These are phyloP conservation scores for Acleris sparsana DNA, from an alignment of 2,888 invertebrate genomes.

Conservation along the genomic window DNA sequence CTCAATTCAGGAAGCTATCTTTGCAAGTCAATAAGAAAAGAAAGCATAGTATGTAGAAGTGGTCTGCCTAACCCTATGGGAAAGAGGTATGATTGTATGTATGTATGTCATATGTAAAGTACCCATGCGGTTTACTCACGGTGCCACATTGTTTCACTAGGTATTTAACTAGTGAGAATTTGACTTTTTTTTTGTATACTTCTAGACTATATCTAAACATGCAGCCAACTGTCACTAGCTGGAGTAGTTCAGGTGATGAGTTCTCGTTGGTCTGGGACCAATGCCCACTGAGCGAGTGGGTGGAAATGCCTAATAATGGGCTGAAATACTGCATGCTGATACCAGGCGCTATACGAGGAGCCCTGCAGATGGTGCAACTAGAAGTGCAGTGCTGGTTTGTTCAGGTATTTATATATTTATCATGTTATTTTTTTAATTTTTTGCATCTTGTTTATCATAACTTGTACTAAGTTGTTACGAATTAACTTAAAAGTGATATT, in stretches of 20 bases:
- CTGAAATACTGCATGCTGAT: conserved; percentile 96
- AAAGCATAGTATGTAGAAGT: too few relatives aligned
- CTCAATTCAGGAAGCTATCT: too few relatives aligned
- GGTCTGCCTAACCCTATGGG: too few relatives aligned
- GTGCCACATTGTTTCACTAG: too few relatives aligned
- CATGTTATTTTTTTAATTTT: not conserved
- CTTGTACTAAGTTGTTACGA: not conserved
- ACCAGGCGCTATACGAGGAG: conserved; percentile 95
- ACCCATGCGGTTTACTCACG: too few relatives aligned
- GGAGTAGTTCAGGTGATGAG: conserved; percentile 97
- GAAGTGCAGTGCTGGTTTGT: conserved; percentile 98
- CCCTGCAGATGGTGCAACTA: conserved; percentile 99
- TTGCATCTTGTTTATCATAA: not conserved
- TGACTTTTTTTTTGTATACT: conserved; percentile 27
- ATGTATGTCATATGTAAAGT: too few relatives aligned
- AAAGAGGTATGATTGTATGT: too few relatives aligned
- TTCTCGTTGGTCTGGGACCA: conserved; percentile 97
- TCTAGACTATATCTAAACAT: conserved; percentile 93
- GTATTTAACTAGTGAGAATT: too few relatives aligned
- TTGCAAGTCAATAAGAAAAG: too few relatives aligned
- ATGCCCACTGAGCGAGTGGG: conserved; percentile 98
- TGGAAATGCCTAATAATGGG: conserved; percentile 94
- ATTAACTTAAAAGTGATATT: too few relatives aligned
- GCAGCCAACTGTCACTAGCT: conserved; percentile 95
- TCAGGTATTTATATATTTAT: conserved; percentile 71